Conservation (phyloP, 2,797 vertebrate genomes). For the Acrocephalus scirpaceus region DNA sequence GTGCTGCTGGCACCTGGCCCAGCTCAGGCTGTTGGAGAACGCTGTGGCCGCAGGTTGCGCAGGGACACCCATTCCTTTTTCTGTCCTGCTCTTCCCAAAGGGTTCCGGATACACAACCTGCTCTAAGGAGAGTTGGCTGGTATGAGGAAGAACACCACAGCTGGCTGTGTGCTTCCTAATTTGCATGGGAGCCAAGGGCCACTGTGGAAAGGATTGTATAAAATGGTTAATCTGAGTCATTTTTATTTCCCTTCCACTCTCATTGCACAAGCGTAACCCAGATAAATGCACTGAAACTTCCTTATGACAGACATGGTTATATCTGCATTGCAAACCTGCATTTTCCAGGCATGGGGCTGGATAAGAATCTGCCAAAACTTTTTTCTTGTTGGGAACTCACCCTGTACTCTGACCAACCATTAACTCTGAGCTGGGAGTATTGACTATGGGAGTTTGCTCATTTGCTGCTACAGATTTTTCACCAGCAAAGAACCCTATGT, state of each 20-base stretch:
- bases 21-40: neutral
- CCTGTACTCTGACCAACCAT: fast-evolving
- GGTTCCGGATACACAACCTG: neutral
- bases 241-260: slow-evolving; percentile 24
- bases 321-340: neutral
- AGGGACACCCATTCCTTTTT: neutral
- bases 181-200: slow-evolving; percentile 39
- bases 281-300: slow-evolving; percentile 11
- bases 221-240: slow-evolving; percentile 56
- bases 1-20: neutral
- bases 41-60: neutral
- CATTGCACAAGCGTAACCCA: neutral
- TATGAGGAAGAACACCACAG: neutral
- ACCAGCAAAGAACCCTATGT: neutral
- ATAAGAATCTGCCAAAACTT: neutral
- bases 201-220: slow-evolving; percentile 58
- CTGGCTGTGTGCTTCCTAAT: neutral
- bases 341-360: neutral
- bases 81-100: neutral
- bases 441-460: neutral
- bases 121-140: neutral
- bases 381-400: neutral
- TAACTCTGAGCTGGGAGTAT: neutral
- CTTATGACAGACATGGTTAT: neutral
- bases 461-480: neutral